Evolutionary conservation across 2,113 vertebrate species (phyloP).

Genomic region (Corythaixoides concolor): DNA sequence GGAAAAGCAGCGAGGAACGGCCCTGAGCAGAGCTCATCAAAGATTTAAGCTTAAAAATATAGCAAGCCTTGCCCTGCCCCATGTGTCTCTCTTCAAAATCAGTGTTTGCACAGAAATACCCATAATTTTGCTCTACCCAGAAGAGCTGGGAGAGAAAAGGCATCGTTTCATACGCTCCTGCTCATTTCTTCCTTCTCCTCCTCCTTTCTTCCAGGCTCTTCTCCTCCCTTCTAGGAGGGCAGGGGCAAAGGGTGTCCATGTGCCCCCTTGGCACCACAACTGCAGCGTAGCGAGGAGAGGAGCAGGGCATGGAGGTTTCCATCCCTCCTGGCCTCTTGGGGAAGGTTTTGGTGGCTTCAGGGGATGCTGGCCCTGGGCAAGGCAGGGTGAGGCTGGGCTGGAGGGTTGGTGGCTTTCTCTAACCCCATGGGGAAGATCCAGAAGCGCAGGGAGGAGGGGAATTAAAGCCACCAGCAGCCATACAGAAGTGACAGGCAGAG

Average conservation of each 20-base stretch:
- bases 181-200: background rate
- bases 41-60: background rate
- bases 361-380: background rate
- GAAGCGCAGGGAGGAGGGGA: background rate
- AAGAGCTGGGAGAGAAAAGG: background rate
- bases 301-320: background rate
- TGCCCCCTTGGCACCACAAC: background rate
- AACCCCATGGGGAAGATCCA: background rate
- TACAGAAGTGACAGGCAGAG: constrained; percentile 17
- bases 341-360: background rate
- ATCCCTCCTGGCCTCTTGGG: background rate
- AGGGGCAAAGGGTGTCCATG: background rate
- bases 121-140: background rate
- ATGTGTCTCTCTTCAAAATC: background rate
- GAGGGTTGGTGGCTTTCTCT: background rate
- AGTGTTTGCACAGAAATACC: background rate
- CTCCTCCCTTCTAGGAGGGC: background rate
- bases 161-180: background rate
- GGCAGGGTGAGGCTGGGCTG: background rate
- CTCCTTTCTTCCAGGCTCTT: background rate
- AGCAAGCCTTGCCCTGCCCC: background rate
- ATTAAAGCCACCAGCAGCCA: constrained; percentile 35
- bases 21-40: background rate
- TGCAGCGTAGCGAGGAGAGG: background rate
- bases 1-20: background rate